Base-by-base conservation (phyloP, 2,888 invertebrate genomes). In the Hypsopygia costalis region DNA sequence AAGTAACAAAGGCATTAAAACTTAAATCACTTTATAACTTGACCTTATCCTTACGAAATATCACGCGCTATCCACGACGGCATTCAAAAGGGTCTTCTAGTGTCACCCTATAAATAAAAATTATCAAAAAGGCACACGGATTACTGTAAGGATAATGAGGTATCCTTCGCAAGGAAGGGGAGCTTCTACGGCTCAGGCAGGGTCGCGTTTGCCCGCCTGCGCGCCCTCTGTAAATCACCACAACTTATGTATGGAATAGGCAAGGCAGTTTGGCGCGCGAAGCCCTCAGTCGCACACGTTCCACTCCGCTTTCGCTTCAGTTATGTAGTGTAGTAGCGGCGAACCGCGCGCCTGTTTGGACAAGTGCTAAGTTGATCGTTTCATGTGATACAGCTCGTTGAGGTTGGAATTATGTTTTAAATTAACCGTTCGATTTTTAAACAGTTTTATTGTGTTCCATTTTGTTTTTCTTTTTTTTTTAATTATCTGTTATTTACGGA, bases 291-390 rank as follows among this genome's bases (percentile, higher is more conserved):
- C 41, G 34, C 50, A 59, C 62, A 73, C 78, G 85, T 69, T 49
- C 33, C 43, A 53, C 52, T 47, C 44, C 54, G 48, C 62, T 56
- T 54, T 54, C 53, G 51, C 44, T 51, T 66, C 69, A 73, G 77
- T 75, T 66, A 74, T 80, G 76, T 79, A 72, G 70, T 80, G 76
- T 79, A 72, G 70, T 64, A 68, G 65, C 63, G 51, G 60, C 58
- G 66, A 25, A 6, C 25, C 55, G 53, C 53, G 65, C 61, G 69
- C 61, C 76, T 79, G 77, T 82, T 86, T 83, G 77, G 77, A 87
- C 85, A 86, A 87, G 85, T 87, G 86, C 79, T 82, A 85, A 86
- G 81, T 86, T 85, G 83, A 83, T 85, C 83, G 85, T 82, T 83
- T 79, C 72, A 80, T 83, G 81, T 82, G 85, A 81, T 83, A 83